Base-by-base conservation (phyloP, 2,797 vertebrate genomes). In the Thaleichthys pacificus region DNA sequence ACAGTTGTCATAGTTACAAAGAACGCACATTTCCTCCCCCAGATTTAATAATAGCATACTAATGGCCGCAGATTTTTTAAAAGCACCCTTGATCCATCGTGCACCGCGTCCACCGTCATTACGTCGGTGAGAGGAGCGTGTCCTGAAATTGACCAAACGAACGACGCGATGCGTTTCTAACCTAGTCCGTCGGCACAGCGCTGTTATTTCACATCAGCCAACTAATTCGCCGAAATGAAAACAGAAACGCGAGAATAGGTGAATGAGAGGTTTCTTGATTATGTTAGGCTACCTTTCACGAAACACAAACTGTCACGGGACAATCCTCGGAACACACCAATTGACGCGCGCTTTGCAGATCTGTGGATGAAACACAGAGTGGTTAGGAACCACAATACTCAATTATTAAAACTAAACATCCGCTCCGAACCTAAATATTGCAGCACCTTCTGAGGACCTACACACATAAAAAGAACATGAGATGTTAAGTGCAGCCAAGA, bases 331-430 rank as follows among this genome's bases (percentile, higher is more conserved):
- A 8, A 5, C 38, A 42, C 38, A 11, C 38, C 38, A 42, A 8
- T 42, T 42, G 38, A 42, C 9, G 9, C 8, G 32, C 38, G 38
- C 38, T 42, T 42, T 42, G 38, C 38, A 9, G 1, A 42, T 42
- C 49, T 54, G 49, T 35, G 21, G 61, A 63, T 17, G 15, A 19
- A 51, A 68, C 66, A 30, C 24, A 1, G 22, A 68, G 49, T 47
- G 21, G 69, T 42, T 70, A 42, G 22, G 42, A 47, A 61, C 11
- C 28, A 28, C 64, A 77, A 49, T 57, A 6, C 17, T 84, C 22
- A 79, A 84, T 84, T 75, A 84, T 79, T 79, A 1, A 84, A 77
- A 62, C 63, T 68, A 66, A 69, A 72, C 73, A 64, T 73, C 76
- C 67, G 4, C 54, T 66, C 67, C 1, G 63, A 61, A 49, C 17